These are phyloP conservation scores for Panagrolaimus sp. DNA, from an alignment of 1,140 invertebrate genomes.

Conservation along the genomic window DNA sequence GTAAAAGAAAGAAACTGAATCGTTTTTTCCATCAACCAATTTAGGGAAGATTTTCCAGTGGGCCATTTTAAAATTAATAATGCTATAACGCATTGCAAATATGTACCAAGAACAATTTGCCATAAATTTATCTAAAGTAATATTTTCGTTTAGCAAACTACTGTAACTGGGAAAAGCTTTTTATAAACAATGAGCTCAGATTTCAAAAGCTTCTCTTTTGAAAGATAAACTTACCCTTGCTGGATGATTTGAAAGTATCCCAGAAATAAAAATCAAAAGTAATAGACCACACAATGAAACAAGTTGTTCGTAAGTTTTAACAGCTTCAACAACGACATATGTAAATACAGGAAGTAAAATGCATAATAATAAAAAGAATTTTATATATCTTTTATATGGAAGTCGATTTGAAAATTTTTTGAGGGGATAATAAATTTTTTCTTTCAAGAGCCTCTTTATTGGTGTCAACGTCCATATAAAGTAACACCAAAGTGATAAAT, in stretches of 20 bases:
- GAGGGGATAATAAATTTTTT: too few species aligned
- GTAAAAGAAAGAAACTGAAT: not conserved
- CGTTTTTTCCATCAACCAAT: not conserved
- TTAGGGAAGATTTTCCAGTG: not conserved
- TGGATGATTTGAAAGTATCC: constrained; percentile 4
- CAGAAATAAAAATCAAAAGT: not conserved
- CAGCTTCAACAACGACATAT: not conserved
- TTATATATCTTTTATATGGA: too few species aligned
- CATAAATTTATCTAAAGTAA: constrained; percentile 8
- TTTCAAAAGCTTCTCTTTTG: too few species aligned
- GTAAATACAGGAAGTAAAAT: not conserved
- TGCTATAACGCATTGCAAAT: constrained; percentile 1
- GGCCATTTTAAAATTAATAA: not conserved
- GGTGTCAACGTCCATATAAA: too few species aligned
- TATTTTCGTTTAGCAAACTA: too few species aligned
- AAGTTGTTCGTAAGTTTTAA: constrained; percentile 5
- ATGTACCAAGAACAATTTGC: not conserved
- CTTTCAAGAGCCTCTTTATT: too few species aligned
- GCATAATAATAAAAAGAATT: too few species aligned
- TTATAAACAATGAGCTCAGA: too few species aligned
- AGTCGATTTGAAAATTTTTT: too few species aligned
- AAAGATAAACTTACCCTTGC: not conserved
- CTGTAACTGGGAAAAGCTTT: too few species aligned
- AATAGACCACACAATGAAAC: not conserved
- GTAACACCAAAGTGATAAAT: too few species aligned